These are phyloP conservation scores for Chloroceryle inda DNA, from an alignment of 2,797 vertebrate species.

Conservation along the genomic window DNA sequence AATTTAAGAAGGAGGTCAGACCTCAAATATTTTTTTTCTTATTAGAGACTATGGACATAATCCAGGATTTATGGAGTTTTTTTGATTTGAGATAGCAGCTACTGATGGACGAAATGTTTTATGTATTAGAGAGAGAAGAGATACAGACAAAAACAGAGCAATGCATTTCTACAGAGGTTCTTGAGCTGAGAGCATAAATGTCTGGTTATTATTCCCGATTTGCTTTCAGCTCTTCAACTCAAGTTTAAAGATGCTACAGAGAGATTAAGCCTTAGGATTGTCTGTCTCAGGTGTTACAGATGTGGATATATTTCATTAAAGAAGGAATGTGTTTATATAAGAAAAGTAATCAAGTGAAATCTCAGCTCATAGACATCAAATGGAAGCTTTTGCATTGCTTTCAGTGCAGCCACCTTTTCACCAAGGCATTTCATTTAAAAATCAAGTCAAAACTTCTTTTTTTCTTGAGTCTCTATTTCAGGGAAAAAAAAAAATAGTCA, in stretches of 20 bases:
- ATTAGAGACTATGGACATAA: background rate
- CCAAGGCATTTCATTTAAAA: constrained; percentile 24
- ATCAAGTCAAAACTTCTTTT: background rate
- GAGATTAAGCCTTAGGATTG: constrained; percentile 45
- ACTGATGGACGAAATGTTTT: constrained; percentile 19
- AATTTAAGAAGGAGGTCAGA: background rate
- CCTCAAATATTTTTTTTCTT: constrained; percentile 6
- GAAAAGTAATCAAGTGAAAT: constrained; percentile 53
- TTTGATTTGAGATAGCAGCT: background rate
- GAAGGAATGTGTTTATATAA: constrained; percentile 10
- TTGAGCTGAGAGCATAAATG: constrained; percentile 5
- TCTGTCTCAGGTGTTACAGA: constrained; percentile 24
- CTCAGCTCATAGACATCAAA: constrained; percentile 14
- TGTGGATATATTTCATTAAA: constrained; percentile 53
- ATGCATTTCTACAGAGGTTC: constrained; percentile 2
- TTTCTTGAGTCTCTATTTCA: background rate
- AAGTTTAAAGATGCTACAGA: constrained; percentile 25
- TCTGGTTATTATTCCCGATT: constrained; percentile 45
- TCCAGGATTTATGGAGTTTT: constrained; percentile 15
- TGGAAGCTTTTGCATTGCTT: background rate
- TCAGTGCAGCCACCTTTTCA: background rate
- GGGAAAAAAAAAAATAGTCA: background rate
- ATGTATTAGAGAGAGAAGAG: background rate
- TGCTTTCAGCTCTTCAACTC: constrained; percentile 34
- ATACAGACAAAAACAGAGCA: background rate